Percentiles rank a stretch among this genome's conserved stretches.
Conservation (phyloP, 1,140 invertebrate species). For the Marisa cornuarietis region DNA sequence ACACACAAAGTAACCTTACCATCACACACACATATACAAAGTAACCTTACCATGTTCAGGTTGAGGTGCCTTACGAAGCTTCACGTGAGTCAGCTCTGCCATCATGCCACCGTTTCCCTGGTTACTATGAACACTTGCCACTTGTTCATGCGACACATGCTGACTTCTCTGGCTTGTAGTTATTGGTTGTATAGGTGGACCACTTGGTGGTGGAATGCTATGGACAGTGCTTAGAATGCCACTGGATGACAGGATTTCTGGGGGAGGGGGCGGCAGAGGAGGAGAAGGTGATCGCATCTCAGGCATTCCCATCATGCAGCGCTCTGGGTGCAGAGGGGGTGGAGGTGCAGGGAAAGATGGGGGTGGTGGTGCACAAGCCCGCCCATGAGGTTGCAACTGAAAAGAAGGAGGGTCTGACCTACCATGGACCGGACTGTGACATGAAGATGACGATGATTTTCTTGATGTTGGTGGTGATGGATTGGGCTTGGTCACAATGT, state of each 20-base stretch:
- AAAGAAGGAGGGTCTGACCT: neutral
- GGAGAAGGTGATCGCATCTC: slow-evolving; percentile 19
- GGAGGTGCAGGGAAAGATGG: slow-evolving; percentile 24
- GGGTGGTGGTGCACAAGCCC: slow-evolving; percentile 7
- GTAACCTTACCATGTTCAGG: neutral
- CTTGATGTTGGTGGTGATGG: slow-evolving; percentile 14
- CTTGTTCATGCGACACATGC: neutral
- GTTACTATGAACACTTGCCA: neutral
- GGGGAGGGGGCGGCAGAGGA: slow-evolving; percentile 13
- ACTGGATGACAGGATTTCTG: neutral
- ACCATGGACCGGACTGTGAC: slow-evolving; percentile 1
- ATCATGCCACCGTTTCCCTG: neutral
- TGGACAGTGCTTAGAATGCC: too few relatives aligned
- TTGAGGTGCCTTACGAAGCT: slow-evolving; percentile 1
- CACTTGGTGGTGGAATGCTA: too few relatives aligned
- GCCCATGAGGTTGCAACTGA: neutral
- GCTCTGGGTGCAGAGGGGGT: slow-evolving; percentile 3
- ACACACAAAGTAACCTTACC: too few relatives aligned
- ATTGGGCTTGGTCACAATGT: slow-evolving; percentile 24
- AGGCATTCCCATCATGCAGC: neutral
- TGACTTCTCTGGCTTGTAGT: too few relatives aligned
- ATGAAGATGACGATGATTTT: neutral
- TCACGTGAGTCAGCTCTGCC: slow-evolving; percentile 8
- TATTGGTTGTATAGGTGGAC: too few relatives aligned
- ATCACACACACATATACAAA: too few relatives aligned